phyloP scores from a whole-genome alignment of 2,888 invertebrate genomes.

The Troilus luridus region DNA sequence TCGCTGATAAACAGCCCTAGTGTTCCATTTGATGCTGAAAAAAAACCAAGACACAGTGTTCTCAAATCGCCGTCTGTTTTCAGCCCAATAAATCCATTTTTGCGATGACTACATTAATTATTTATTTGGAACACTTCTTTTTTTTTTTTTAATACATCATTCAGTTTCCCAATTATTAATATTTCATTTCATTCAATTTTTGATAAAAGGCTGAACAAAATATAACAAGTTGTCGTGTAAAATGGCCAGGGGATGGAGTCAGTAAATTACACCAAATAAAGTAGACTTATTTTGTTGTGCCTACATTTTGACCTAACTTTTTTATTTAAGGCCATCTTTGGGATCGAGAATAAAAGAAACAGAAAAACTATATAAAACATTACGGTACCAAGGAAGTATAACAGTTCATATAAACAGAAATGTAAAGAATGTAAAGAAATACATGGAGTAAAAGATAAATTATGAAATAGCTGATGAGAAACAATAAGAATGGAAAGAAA shows the following conservation, averaged over 20 bases:
- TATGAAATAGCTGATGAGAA: no score
- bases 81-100: slow-evolving; percentile 83
- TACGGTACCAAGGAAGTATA: no score
- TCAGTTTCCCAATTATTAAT: neutral
- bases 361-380: no score
- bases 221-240: neutral
- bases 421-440: no score
- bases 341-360: no score
- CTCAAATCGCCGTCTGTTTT: slow-evolving; percentile 78
- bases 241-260: no score
- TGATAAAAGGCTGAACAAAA: neutral
- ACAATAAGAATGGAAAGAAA: no score
- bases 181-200: neutral
- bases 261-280: no score
- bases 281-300: no score
- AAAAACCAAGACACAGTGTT: slow-evolving; percentile 79
- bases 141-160: neutral
- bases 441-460: no score
- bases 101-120: slow-evolving; percentile 5
- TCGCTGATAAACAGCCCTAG: slow-evolving; percentile 81
- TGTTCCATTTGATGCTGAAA: slow-evolving; percentile 82
- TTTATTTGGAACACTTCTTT: neutral
- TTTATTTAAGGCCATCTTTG: neutral
- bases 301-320: neutral
- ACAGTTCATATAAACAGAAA: no score